A percentile compares a stretch with the other conserved stretches of the same genome.
These are phyloP conservation scores for Folsomia manolachei DNA, from an alignment of 2,888 invertebrate species.

Conservation along the genomic window DNA sequence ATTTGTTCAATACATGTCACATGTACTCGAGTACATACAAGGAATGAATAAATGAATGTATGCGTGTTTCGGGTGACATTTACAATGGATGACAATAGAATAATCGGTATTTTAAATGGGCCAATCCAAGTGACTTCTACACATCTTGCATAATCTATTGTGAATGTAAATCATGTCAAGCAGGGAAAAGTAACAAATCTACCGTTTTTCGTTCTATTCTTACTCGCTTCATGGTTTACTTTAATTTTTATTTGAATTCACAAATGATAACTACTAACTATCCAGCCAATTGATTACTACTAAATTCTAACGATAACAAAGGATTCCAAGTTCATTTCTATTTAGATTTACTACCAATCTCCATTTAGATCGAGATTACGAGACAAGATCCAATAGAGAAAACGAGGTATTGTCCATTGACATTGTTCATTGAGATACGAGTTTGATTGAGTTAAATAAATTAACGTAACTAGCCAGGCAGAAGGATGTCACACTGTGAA, in stretches of 20 bases:
- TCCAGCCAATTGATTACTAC: neutral
- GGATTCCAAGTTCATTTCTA: neutral
- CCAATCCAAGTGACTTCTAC: too few relatives aligned
- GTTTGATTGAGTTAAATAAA: neutral
- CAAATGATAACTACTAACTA: neutral
- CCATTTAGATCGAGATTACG: neutral
- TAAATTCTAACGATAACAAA: neutral
- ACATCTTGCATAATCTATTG: too few relatives aligned
- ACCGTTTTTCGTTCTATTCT: too few relatives aligned
- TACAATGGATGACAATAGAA: neutral
- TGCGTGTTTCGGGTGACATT: neutral
- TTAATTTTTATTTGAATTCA: too few relatives aligned
- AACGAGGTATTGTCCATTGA: too few relatives aligned
- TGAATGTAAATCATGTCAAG: too few relatives aligned
- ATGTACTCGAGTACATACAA: too few relatives aligned
- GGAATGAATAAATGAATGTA: neutral
- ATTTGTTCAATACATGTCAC: too few relatives aligned
- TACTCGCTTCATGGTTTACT: too few relatives aligned
- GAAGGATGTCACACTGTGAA: constrained; percentile 9
- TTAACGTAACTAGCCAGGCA: neutral
- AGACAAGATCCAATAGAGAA: too few relatives aligned
- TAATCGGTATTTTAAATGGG: neutral
- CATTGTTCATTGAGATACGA: neutral
- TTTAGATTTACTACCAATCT: too few relatives aligned
- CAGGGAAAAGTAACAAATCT: too few relatives aligned